Evolutionary conservation across 2,113 vertebrate genomes (phyloP), one percentile per base, ranked within the genome.

Genomic region (Zosterops japonicus): DNA sequence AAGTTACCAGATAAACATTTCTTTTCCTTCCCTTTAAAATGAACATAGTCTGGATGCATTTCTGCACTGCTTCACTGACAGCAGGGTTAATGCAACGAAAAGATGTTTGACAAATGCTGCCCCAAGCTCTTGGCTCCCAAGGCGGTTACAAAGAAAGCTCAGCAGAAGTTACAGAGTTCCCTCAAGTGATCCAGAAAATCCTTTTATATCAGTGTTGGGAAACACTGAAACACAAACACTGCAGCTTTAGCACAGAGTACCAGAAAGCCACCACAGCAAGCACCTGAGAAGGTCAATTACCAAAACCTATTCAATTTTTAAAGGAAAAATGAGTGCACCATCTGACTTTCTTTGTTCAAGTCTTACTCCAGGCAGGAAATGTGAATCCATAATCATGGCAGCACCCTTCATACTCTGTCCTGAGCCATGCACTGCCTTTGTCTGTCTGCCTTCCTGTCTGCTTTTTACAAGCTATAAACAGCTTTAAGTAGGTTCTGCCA

Each of bases 1-100:
- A 63, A 47, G 64, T 29, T 39, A 67, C 16, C 90, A 55, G 7
- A 42, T 1, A 1, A 67, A 49, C 0, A 3, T 1, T 17, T 14
- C 49, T 61, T 65, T 35, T 5, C 23, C 21, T 57, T 20, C 23
- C 35, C 23, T 56, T 75, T 12, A 29, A 27, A 29, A 55, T 12
- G 20, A 61, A 29, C 17, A 23, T 4, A 23, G 9, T 7, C 19
- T 50, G 49, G 52, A 35, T 36, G 25, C 9, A 10, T 29, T 68
- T 64, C 27, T 64, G 65, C 50, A 33, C 3, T 41, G 31, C 72
- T 49, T 16, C 57, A 31, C 72, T 44, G 39, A 25, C 76, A 81
- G 29, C 31, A 47, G 55, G 27, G 42, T 27, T 39, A 76, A 82
- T 2, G 36, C 56, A 79, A 46, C 9, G 42, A 65, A 31, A 72